Base-by-base conservation (phyloP, 2,113 vertebrate genomes). In the Stegastes partitus region DNA sequence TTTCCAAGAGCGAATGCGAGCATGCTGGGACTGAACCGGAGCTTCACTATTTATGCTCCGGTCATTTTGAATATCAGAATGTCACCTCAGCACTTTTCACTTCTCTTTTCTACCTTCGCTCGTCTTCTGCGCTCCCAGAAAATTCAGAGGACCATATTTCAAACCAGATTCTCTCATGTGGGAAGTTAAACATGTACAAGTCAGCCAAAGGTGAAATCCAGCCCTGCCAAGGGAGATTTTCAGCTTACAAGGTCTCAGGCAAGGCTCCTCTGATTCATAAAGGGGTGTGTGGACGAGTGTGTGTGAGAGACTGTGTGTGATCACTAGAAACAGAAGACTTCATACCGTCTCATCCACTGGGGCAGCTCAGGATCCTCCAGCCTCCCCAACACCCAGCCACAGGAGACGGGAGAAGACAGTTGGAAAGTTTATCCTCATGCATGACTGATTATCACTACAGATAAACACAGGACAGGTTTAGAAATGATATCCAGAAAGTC, bases 141-240 rank as follows among this genome's bases (percentile, higher is more conserved):
- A 81, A 83, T 44, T 62, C 50, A n/a, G 54, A 47, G 14, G 59
- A 74, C 63, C 50, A 44, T 67, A 73, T 85, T 85, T 85, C 68
- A 59, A 82, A 82, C 51, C 47, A 34, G 37, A 80, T 68, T 78
- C 68, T 74, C 82, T 89, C 83, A 68, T 82, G 87, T 87, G 83
- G 71, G 85, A 86, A 89, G 89, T 87, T 81, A 64, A 84, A 87
- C 64, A 71, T 77, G 83, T 67, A 68, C 56, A 63, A 92, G 92
- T 89, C 89, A 93, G 88, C 90, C 92, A 93, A 83, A 91, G 89
- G 89, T 92, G 89, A 93, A 89, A 84, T 84, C 65, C 59, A 69
- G 58, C 39, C 19, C 74, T 82, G 85, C 90, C 89, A 90, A 82
- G 77, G 80, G 73, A 91, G 89, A 91, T 90, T 91, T 91, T 58